Conservation (phyloP, 1,140 invertebrate species). For the Agrilus planipennis region DNA sequence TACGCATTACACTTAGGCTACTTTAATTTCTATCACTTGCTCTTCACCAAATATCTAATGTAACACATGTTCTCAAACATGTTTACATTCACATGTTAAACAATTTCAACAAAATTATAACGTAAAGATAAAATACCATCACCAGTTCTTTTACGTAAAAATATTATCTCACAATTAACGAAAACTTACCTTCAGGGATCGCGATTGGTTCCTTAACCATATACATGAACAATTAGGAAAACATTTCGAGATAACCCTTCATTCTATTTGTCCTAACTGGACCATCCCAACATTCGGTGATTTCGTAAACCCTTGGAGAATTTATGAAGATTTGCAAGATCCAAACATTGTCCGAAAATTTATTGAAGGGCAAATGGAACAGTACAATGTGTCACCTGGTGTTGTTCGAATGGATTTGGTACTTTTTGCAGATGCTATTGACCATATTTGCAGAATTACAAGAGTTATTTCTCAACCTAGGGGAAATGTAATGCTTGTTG, state of each 20-base stretch:
- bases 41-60: too few relatives aligned
- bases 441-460: constrained; percentile 68
- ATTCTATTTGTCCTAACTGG: constrained; percentile 66
- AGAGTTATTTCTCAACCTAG: constrained; percentile 71
- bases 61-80: too few relatives aligned
- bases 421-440: constrained; percentile 71
- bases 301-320: constrained; percentile 60
- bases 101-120: too few relatives aligned
- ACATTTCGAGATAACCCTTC: constrained; percentile 65
- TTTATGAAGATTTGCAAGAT: constrained; percentile 67
- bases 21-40: too few relatives aligned
- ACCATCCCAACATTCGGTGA: constrained; percentile 63
- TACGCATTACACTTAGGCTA: too few relatives aligned
- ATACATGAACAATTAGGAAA: constrained; percentile 58
- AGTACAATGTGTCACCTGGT: constrained; percentile 67
- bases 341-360: constrained; percentile 45
- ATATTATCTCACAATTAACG: too few relatives aligned
- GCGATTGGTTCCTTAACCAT: constrained; percentile 58
- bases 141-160: too few relatives aligned
- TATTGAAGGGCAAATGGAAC: constrained; percentile 56
- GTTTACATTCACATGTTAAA: too few relatives aligned
- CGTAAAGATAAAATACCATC: too few relatives aligned
- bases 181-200: constrained; percentile 48
- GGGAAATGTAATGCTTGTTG: constrained; percentile 72
- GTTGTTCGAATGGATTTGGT: constrained; percentile 67